phyloP scores from a whole-genome alignment of 2,888 invertebrate species.

The Calephelis perditalis region DNA sequence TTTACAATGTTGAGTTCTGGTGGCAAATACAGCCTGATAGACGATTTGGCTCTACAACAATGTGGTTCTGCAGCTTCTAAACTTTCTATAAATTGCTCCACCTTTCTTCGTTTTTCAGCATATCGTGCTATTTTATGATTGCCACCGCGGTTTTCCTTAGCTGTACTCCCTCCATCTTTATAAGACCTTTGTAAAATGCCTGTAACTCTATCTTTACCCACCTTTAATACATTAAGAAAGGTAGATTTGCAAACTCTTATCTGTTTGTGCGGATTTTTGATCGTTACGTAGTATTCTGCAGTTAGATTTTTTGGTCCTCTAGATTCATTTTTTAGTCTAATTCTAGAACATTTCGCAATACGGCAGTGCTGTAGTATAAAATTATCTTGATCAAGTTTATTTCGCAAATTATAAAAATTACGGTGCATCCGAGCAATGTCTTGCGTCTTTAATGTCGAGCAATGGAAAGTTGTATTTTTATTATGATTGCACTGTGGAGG shows the following conservation, averaged over 20 bases:
- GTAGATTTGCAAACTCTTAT: constrained; percentile 21
- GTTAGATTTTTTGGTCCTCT: constrained; percentile 15
- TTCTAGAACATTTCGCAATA: too few species aligned
- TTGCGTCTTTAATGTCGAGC: too few species aligned
- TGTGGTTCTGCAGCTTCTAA: constrained; percentile 25
- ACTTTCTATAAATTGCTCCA: constrained; percentile 21
- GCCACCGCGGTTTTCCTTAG: constrained; percentile 25
- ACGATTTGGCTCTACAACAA: constrained; percentile 24
- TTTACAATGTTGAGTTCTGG: constrained; percentile 20
- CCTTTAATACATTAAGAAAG: constrained; percentile 23
- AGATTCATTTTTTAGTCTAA: too few species aligned
- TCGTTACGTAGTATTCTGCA: constrained; percentile 20
- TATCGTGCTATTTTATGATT: constrained; percentile 15
- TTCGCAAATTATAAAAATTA: too few species aligned
- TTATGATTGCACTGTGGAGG: too few species aligned
- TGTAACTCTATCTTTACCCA: constrained; percentile 27
- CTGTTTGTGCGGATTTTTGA: constrained; percentile 24
- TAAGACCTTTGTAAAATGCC: constrained; percentile 25
- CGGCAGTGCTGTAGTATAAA: too few species aligned
- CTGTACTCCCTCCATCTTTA: constrained; percentile 26
- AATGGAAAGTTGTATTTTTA: too few species aligned
- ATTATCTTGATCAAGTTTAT: too few species aligned
- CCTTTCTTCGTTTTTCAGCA: not conserved
- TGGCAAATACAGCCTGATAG: constrained; percentile 17
- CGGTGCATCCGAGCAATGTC: too few species aligned